Conservation (phyloP, 2,888 invertebrate genomes). For the Nephrotoma appendiculata region DNA sequence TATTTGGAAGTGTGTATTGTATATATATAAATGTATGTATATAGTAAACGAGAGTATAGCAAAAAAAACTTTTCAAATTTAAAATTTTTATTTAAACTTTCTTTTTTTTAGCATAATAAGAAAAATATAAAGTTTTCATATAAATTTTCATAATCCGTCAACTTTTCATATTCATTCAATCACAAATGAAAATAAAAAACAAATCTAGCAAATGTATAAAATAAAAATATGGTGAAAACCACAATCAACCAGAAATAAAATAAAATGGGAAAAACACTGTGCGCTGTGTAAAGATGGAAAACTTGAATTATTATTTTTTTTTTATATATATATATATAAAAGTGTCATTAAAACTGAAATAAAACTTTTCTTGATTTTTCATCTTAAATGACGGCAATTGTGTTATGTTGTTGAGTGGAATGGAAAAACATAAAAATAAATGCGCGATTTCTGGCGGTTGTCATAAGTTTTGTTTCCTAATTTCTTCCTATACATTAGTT, state of each 20-base stretch:
- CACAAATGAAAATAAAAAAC: not conserved
- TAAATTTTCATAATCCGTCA: not conserved
- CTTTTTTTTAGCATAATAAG: not conserved
- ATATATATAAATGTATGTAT: not conserved
- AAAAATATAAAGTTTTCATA: not conserved
- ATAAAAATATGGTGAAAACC: not conserved
- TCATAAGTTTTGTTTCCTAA: not conserved
- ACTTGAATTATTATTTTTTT: not conserved
- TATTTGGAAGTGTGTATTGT: not conserved
- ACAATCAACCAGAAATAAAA: not conserved
- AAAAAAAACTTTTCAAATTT: not conserved
- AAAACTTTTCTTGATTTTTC: not conserved
- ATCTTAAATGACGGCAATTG: not conserved
- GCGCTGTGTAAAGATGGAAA: not conserved
- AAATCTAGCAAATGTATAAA: not conserved
- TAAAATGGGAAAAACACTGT: not conserved
- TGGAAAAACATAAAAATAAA: not conserved
- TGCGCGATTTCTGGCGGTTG: not conserved
- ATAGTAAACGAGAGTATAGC: not conserved
- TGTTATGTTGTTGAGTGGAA: not conserved
- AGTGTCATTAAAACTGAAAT: not conserved
- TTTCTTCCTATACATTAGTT: too few relatives aligned
- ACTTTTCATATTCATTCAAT: not conserved
- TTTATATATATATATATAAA: not conserved
- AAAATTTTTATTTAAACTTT: not conserved